Evolutionary conservation across 2,888 invertebrate genomes (phyloP).

Genomic region (Platypus cylindrus): DNA sequence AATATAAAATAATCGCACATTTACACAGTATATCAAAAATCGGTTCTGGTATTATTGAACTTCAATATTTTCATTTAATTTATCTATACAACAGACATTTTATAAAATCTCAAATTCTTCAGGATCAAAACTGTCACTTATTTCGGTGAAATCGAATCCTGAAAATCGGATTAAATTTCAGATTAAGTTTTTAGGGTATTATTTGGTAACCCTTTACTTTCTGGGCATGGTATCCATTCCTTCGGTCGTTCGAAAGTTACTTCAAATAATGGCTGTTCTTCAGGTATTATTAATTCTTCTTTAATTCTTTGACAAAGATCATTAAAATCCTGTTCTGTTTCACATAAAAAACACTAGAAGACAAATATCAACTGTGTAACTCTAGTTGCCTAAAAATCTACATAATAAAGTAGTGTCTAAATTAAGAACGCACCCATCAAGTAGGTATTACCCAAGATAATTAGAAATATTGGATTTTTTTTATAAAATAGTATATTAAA

Average conservation of each 20-base stretch:
- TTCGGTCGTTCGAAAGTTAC: constrained; percentile 63
- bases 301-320: constrained; percentile 57
- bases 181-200: background rate
- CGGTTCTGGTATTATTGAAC: too few species aligned
- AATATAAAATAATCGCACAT: too few species aligned
- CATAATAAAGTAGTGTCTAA: too few species aligned
- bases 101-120: constrained; percentile 17
- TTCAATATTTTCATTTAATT: too few species aligned
- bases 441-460: too few species aligned
- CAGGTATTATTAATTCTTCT: constrained; percentile 51
- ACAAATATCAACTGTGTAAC: constrained; percentile 3
- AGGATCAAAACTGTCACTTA: constrained; percentile 13
- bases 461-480: too few species aligned
- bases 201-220: constrained; percentile 25
- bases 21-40: too few species aligned
- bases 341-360: constrained; percentile 80
- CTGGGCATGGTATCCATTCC: constrained; percentile 50
- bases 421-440: too few species aligned
- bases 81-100: too few species aligned
- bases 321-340: constrained; percentile 68
- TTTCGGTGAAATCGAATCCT: constrained; percentile 9
- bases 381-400: constrained; percentile 4
- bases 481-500: too few species aligned
- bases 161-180: constrained; percentile 3
- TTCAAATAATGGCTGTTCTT: constrained; percentile 77